Evolutionary conservation across 2,888 invertebrate genomes (phyloP).

Genomic region (Drosophila atroscutellata): DNA sequence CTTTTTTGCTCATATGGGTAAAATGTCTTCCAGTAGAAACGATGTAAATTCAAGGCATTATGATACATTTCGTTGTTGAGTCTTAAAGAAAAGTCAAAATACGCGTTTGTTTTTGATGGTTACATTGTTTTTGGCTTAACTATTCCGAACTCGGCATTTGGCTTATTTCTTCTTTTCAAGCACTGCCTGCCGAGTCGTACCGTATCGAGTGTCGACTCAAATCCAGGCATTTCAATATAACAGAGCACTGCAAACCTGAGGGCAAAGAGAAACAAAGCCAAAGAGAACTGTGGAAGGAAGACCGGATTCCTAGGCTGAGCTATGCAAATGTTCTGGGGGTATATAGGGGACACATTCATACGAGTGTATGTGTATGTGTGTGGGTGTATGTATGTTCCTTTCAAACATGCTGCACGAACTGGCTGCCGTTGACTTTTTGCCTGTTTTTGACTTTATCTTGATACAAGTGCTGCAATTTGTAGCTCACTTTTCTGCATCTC

Average conservation of each 20-base stretch:
- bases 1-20: background rate
- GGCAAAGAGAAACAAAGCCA: slow-evolving; percentile 48
- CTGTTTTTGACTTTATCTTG: slow-evolving; percentile 72
- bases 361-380: background rate
- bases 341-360: slow-evolving; percentile 11
- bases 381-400: slow-evolving; percentile 28
- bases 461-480: slow-evolving; percentile 78
- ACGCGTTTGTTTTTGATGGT: slow-evolving; percentile 1
- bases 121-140: slow-evolving; percentile 15
- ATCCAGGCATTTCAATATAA: slow-evolving; percentile 48
- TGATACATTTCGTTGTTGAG: background rate
- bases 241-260: slow-evolving; percentile 31
- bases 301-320: slow-evolving; percentile 19
- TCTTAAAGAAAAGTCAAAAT: slow-evolving; percentile 4
- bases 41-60: background rate
- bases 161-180: slow-evolving; percentile 26
- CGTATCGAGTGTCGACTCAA: slow-evolving; percentile 16
- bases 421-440: slow-evolving; percentile 63
- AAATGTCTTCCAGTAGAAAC: background rate
- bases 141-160: slow-evolving; percentile 29
- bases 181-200: slow-evolving; percentile 9
- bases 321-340: slow-evolving; percentile 44
- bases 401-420: slow-evolving; percentile 53
- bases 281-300: slow-evolving; percentile 12
- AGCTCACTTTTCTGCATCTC: slow-evolving; percentile 53